A percentile compares a stretch with the other conserved stretches of the same genome.
phyloP scores from a whole-genome alignment of 1,140 invertebrate genomes.

The Drosophila parabipectinata region DNA sequence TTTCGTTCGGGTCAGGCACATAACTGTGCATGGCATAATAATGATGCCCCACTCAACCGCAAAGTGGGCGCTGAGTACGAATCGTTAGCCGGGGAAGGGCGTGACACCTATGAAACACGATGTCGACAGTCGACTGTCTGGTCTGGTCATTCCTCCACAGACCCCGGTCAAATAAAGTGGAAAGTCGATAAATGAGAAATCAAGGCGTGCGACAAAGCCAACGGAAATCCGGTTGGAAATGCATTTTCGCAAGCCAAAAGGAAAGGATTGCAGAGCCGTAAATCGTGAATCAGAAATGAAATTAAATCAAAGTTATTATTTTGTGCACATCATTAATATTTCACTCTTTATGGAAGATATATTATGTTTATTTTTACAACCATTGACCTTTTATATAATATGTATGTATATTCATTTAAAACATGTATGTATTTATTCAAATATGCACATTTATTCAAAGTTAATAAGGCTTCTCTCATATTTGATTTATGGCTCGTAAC shows the following conservation, averaged over 20 bases:
- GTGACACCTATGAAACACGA: constrained; percentile 49
- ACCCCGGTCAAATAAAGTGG: constrained; percentile 52
- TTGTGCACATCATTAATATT: background rate
- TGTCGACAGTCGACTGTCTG: constrained; percentile 23
- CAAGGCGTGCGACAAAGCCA: constrained; percentile 46
- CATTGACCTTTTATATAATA: no score
- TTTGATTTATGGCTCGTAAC: background rate
- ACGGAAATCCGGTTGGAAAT: constrained; percentile 66
- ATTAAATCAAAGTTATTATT: background rate
- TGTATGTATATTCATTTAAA: no score
- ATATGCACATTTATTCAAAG: background rate
- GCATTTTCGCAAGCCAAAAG: constrained; percentile 37
- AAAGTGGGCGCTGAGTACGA: constrained; percentile 14
- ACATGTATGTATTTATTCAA: no score
- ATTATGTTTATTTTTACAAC: no score
- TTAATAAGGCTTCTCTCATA: background rate
- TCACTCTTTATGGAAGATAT: background rate
- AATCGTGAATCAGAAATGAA: constrained; percentile 1
- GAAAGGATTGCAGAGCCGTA: background rate
- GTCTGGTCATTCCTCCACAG: constrained; percentile 32
- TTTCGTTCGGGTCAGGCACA: constrained; percentile 69
- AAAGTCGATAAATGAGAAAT: constrained; percentile 52
- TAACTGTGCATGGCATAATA: constrained; percentile 82
- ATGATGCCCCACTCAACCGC: constrained; percentile 60
- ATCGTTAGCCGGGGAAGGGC: constrained; percentile 1